Evolutionary conservation across 2,888 invertebrate species (phyloP).

Genomic region (Temnothorax ravouxi): DNA sequence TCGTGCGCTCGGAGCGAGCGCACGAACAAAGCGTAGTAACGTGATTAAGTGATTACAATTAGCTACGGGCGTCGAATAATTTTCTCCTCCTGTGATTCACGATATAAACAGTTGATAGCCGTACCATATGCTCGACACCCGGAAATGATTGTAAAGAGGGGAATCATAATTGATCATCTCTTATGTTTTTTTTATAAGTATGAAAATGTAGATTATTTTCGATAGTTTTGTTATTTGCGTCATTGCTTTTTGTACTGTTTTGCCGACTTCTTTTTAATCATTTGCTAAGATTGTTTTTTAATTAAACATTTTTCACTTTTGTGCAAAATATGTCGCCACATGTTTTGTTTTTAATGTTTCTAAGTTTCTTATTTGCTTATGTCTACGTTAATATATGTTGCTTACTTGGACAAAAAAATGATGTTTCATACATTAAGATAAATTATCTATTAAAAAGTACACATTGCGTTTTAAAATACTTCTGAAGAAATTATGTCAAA

Average conservation of each 20-base stretch:
- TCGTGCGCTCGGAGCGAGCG: slow-evolving; percentile 27
- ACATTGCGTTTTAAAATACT: not conserved
- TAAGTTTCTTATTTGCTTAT: not conserved
- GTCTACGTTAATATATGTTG: not conserved
- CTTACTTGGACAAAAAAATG: not conserved
- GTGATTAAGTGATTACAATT: slow-evolving; percentile 50
- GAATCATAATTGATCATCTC: not conserved
- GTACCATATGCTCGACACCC: slow-evolving; percentile 9
- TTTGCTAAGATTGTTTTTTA: not conserved
- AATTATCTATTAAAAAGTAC: not conserved
- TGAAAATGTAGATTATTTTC: not conserved
- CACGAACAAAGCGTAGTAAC: slow-evolving; percentile 50
- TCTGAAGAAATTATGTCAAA: not conserved
- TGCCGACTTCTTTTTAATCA: not conserved
- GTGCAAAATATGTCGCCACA: not conserved
- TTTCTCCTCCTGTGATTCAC: slow-evolving; percentile 33
- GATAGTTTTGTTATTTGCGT: not conserved
- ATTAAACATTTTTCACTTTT: slow-evolving; percentile 11
- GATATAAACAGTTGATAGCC: slow-evolving; percentile 29
- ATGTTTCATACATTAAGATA: not conserved
- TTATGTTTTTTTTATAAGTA: not conserved
- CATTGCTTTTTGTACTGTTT: not conserved
- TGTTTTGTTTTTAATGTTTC: not conserved
- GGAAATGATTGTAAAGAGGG: slow-evolving; percentile 10
- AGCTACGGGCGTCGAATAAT: slow-evolving; percentile 46